phyloP scores from a whole-genome alignment of 2,888 invertebrate species.

The Mantis religiosa region DNA sequence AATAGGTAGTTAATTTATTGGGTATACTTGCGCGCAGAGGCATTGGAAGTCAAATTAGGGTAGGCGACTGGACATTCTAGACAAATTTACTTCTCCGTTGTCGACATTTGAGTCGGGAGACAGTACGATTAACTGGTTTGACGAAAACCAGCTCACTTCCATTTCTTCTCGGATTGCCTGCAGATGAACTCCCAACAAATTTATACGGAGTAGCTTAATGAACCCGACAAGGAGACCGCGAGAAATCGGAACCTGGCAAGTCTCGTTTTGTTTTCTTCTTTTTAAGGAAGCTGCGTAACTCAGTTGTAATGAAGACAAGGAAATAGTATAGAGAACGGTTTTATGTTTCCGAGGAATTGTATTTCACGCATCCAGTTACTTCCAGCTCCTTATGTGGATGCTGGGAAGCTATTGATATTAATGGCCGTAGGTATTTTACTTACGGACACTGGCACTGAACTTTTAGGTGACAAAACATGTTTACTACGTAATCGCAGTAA shows the following conservation, averaged over 20 bases:
- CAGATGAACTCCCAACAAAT: not conserved
- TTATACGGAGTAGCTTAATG: not conserved
- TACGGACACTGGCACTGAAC: too few species aligned
- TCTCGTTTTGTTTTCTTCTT: not conserved
- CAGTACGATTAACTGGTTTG: not conserved
- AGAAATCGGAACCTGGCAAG: not conserved
- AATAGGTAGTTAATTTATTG: too few species aligned
- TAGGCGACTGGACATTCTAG: not conserved
- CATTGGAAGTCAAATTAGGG: not conserved
- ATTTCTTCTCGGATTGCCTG: not conserved
- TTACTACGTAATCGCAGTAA: too few species aligned
- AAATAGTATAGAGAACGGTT: not conserved
- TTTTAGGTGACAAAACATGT: too few species aligned
- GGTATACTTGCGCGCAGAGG: not conserved
- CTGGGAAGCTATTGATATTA: not conserved
- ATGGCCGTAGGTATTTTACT: too few species aligned
- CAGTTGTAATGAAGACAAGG: not conserved
- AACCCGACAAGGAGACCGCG: not conserved
- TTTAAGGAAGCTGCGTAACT: not conserved
- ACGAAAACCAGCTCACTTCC: not conserved
- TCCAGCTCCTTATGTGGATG: not conserved
- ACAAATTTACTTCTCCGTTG: not conserved
- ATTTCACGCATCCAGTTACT: not conserved
- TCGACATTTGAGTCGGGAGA: not conserved
- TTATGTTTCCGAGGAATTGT: not conserved